A percentile compares a stretch with the other conserved stretches of the same genome.
Evolutionary conservation across 2,797 vertebrate genomes (phyloP).

Genomic region (Acrossocheilus fasciatus): DNA sequence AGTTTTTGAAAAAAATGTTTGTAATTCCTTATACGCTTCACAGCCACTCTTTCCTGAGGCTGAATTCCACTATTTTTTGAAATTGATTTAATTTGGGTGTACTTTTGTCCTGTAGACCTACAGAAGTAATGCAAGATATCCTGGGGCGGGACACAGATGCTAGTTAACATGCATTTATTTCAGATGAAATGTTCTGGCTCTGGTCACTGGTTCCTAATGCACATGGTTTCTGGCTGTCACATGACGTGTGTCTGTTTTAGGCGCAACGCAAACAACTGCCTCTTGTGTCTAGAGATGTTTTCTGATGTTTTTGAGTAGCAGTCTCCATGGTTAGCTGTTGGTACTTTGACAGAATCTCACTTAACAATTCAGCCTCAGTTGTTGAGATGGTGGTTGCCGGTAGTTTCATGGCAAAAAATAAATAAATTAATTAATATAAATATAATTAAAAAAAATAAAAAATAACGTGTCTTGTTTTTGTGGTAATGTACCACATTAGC

Average conservation of each 20-base stretch:
- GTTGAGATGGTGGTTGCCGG: constrained; percentile 34
- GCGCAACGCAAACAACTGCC: background rate
- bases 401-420: background rate
- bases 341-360: constrained; percentile 16
- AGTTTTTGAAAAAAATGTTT: background rate
- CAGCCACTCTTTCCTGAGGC: background rate
- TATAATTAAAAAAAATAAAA: too few relatives aligned
- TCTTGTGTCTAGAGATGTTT: constrained; percentile 2
- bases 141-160: constrained; percentile 19
- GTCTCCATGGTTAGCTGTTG: background rate
- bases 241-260: background rate
- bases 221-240: background rate
- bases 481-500: background rate
- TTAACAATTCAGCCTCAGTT: constrained; percentile 31
- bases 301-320: background rate
- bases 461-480: background rate
- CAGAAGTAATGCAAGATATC: background rate
- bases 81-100: background rate
- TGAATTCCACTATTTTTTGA: background rate
- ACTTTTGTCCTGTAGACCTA: background rate
- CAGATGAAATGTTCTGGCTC: background rate
- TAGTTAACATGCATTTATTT: constrained; percentile 22
- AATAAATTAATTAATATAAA: too few relatives aligned
- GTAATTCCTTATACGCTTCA: background rate
- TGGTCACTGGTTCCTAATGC: constrained; percentile 5